Evolutionary conservation across 2,113 vertebrate species (phyloP).

Genomic region (Sphaerodactylus townsendi): DNA sequence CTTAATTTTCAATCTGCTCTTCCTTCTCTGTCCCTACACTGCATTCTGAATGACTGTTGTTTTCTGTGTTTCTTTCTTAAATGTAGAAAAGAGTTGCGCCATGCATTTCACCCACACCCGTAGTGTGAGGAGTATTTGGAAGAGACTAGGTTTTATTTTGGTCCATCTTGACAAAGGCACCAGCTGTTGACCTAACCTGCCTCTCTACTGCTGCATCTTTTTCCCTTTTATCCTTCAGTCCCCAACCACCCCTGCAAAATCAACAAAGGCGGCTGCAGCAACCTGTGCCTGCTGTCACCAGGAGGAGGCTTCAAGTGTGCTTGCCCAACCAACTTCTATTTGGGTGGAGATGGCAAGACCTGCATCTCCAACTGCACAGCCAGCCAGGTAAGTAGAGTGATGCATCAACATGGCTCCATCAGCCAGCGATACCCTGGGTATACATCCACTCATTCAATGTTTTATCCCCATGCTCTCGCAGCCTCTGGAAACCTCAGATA

Average conservation of each 20-base stretch:
- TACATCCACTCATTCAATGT: not conserved
- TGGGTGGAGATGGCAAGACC: conserved; percentile 87
- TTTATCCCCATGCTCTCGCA: not conserved
- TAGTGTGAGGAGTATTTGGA: not conserved
- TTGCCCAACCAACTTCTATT: conserved; percentile 97
- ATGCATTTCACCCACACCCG: no score
- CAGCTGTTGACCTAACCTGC: not conserved
- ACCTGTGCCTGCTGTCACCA: conserved; percentile 92
- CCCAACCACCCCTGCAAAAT: conserved; percentile 90
- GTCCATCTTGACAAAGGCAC: not conserved
- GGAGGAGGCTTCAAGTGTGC: conserved; percentile 90
- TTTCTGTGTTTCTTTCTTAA: not conserved
- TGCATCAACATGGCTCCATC: not conserved
- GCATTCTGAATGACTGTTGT: not conserved
- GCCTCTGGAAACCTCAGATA: not conserved
- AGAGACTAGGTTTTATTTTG: not conserved
- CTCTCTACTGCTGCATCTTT: rapidly evolving
- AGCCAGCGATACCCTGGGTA: not conserved
- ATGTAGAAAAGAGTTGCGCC: not conserved
- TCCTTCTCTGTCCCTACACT: not conserved
- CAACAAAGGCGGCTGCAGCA: conserved; percentile 93
- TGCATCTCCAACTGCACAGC: conserved; percentile 98
- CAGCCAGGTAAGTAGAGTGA: conserved; percentile 84
- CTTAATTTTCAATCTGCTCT: no score
- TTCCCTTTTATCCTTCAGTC: conserved; percentile 79